Percentiles rank a stretch among this genome's conserved stretches.
Conservation (phyloP, 2,113 vertebrate species). For the Phylloscopus trochilus region DNA sequence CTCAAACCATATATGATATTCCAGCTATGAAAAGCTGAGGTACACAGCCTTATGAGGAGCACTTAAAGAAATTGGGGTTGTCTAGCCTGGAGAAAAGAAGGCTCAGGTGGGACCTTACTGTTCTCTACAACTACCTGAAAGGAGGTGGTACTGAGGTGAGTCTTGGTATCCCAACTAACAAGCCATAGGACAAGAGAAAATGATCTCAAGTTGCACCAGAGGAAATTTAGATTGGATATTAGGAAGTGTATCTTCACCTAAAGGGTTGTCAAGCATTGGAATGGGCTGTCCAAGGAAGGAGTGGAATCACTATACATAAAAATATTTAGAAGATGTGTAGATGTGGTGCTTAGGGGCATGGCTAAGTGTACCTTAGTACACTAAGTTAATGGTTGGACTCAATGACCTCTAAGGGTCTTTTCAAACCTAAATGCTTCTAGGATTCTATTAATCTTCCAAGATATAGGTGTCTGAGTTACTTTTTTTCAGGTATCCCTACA, state of each 20-base stretch:
- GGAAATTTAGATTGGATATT: background rate
- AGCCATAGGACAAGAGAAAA: background rate
- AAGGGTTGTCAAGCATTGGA: background rate
- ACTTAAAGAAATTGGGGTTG: background rate
- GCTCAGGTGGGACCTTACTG: background rate
- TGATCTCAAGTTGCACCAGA: background rate
- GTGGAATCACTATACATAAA: background rate
- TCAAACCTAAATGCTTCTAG: background rate
- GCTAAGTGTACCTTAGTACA: background rate
- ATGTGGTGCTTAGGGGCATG: background rate
- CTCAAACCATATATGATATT: background rate
- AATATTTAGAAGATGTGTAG: fast-evolving
- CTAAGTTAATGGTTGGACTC: background rate
- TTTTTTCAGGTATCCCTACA: background rate
- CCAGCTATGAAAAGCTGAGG: background rate
- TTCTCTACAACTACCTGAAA: background rate
- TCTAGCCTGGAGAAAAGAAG: background rate
- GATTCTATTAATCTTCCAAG: background rate
- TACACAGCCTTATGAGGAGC: background rate
- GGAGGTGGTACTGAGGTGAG: background rate
- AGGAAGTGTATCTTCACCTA: background rate
- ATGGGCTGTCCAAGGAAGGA: background rate
- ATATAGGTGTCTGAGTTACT: background rate
- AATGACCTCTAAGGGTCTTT: background rate
- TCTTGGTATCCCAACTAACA: background rate